Base-by-base conservation (phyloP, 64 coral and sea anemone species). In the Pocillopora damicornis region DNA sequence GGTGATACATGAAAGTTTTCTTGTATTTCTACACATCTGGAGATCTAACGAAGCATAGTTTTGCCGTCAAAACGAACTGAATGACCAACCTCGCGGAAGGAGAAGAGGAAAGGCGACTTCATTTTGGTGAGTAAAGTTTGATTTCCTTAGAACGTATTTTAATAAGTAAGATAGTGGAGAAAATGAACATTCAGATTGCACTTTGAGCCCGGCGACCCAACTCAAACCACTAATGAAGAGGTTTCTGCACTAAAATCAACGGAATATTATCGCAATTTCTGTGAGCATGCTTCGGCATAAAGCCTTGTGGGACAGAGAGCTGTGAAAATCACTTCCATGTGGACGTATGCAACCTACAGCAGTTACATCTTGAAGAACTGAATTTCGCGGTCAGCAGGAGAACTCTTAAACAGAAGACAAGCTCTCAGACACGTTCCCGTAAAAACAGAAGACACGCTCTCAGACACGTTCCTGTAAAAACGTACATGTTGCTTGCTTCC, bases 61-160 rank as follows among this genome's bases (percentile, higher is more conserved):
- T n/a, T 71, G 11, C 67, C 1, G 4, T 71, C 63, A 85, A 71
- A 73, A 85, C 65, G 65, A 13, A 18, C 42, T 51, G 7, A 51
- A 51, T 25, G n/a, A 20, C 37, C 5, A n/a, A 22, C 12, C 1
- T 2, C 35, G 37, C 71, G 22, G 17, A 22, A 45, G 60, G 60
- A 82, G 42, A 30, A 68, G 68, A 45, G 15, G 45, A 57, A 57
- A 45, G 75, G 56, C 56, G 23, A 11, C 22, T 65, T 22, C 0
- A 1, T 26, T 71, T 71, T 72, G 81, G 81, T 85, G 35, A 85
- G 81, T 85, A 72, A 10, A 22, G 45, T 72, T 57, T 57, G 15
- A 56, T 15, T 9, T 0, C 26, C 56, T 14, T 35, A 63, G 65
- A 66, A 20, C 42, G 7, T 83, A 45, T 72, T 73, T 72, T 58